These are phyloP conservation scores for Chaitophorus viminalis DNA, from an alignment of 2,888 invertebrate species.

Conservation along the genomic window DNA sequence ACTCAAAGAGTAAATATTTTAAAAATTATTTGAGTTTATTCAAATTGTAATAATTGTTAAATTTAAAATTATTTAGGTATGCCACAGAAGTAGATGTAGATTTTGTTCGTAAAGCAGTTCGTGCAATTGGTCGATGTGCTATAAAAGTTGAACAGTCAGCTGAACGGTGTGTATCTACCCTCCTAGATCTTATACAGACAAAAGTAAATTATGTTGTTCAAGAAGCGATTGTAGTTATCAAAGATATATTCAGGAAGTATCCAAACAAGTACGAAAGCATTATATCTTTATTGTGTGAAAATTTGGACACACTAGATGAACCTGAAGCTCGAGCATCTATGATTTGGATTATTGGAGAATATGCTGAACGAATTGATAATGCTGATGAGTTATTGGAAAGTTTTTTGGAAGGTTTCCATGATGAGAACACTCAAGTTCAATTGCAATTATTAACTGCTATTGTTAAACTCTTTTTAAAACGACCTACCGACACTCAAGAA, in stretches of 20 bases:
- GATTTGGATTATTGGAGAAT: conserved; percentile 92
- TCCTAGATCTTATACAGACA: conserved; percentile 97
- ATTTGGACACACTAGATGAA: conserved; percentile 97
- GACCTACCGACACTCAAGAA: conserved; percentile 98
- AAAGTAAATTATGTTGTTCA: conserved; percentile 99
- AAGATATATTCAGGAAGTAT: conserved; percentile 96
- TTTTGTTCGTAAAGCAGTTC: conserved; percentile 97
- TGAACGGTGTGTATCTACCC: conserved; percentile 96
- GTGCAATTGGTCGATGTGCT: conserved; percentile 98
- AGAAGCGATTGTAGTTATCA: conserved; percentile 99
- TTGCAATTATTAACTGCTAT: conserved; percentile 96
- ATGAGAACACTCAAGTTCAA: conserved; percentile 97
- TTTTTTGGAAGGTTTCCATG: conserved; percentile 97
- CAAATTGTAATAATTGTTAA: conserved; percentile 63
- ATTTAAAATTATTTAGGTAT: conserved; percentile 69
- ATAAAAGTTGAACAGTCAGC: conserved; percentile 98
- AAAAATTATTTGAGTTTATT: background rate
- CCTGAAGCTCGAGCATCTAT: conserved; percentile 98
- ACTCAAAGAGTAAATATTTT: conserved; percentile 80
- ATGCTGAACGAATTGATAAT: conserved; percentile 99
- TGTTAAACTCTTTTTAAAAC: conserved; percentile 96
- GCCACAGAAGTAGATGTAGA: conserved; percentile 99
- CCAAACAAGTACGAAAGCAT: conserved; percentile 99
- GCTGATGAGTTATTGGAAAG: conserved; percentile 98
- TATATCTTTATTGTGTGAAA: conserved; percentile 98